Conservation (phyloP, 2,888 invertebrate species). For the Meloe dianella region DNA sequence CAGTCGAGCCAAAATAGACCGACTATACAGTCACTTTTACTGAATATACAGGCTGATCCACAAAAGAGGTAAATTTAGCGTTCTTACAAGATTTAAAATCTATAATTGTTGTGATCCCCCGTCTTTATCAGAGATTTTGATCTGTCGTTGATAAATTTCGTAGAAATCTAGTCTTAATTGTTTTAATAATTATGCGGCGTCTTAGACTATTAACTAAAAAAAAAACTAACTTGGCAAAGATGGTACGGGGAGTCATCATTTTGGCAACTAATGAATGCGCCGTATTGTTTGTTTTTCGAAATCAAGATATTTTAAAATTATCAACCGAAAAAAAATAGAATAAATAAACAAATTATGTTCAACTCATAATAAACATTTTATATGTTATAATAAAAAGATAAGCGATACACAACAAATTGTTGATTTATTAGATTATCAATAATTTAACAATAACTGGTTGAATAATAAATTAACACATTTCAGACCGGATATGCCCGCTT, state of each 20-base stretch:
- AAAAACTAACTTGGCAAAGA: neutral
- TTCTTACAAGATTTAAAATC: too few species aligned
- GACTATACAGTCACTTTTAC: too few species aligned
- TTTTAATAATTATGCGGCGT: neutral
- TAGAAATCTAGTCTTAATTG: neutral
- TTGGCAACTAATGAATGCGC: neutral
- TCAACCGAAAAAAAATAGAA: neutral
- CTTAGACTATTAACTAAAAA: neutral
- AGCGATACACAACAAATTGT: neutral
- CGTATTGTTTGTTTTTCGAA: neutral
- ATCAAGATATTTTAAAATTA: neutral
- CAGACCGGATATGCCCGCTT: constrained; percentile 19
- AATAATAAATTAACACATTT: constrained; percentile 12
- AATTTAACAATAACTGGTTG: neutral
- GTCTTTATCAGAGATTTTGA: neutral
- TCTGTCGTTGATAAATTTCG: neutral
- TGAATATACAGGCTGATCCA: too few species aligned
- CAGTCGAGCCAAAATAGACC: too few species aligned
- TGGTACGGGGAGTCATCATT: neutral
- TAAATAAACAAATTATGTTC: neutral
- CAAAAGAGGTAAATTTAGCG: too few species aligned
- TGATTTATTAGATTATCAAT: constrained; percentile 5
- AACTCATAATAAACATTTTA: too few species aligned
- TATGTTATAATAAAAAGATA: neutral
- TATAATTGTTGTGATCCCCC: neutral